Evolutionary conservation across 2,113 vertebrate genomes (phyloP).

Genomic region (Ivindomyrus marchei): DNA sequence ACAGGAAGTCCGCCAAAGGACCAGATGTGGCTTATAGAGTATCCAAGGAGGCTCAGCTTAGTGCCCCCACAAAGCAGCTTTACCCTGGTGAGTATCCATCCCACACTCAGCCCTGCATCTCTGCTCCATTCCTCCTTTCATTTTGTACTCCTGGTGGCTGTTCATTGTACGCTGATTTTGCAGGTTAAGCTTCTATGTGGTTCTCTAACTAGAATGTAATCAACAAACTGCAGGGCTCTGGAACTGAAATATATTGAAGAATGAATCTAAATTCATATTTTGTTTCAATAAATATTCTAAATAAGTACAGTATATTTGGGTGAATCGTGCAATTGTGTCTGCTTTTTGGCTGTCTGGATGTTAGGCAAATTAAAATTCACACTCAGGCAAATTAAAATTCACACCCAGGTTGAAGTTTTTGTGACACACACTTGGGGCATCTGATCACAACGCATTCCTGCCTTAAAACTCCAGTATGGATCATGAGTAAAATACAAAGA

Average conservation of each 20-base stretch:
- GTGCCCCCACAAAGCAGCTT: slow-evolving; percentile 88
- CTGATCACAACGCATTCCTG: neutral
- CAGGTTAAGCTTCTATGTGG: neutral
- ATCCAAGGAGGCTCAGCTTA: slow-evolving; percentile 87
- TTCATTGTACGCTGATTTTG: neutral
- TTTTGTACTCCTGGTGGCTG: no score
- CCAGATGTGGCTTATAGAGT: slow-evolving; percentile 88
- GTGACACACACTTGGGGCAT: neutral
- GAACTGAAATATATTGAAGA: neutral
- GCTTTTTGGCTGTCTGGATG: neutral
- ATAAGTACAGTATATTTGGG: neutral
- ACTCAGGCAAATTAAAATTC: neutral
- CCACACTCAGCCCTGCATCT: neutral
- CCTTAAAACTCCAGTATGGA: neutral
- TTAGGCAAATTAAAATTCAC: neutral
- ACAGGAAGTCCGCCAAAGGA: slow-evolving; percentile 77
- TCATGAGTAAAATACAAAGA: neutral
- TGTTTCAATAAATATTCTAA: neutral
- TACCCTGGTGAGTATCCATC: slow-evolving; percentile 67
- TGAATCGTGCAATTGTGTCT: neutral
- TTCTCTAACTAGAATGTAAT: neutral
- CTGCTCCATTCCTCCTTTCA: neutral
- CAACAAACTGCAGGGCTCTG: slow-evolving; percentile 14
- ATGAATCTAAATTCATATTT: neutral
- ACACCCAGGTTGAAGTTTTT: neutral